phyloP scores from a whole-genome alignment of 2,113 vertebrate genomes.

The Silurus asotus region DNA sequence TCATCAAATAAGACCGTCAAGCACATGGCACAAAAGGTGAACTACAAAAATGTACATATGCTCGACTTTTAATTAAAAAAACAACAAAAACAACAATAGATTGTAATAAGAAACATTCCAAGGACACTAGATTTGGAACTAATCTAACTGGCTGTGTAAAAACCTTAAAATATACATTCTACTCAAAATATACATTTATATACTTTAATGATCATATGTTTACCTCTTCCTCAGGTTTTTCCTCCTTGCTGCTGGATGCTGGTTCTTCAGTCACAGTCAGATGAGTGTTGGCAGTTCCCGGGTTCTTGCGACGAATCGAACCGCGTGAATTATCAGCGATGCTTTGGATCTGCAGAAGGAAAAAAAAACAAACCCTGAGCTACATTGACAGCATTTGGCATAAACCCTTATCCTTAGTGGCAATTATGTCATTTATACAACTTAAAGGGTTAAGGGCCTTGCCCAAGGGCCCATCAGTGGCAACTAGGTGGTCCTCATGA shows the following conservation, averaged over 20 bases:
- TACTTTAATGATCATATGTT: background rate
- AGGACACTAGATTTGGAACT: no score
- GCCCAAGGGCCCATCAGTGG: no score
- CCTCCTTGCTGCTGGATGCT: constrained; percentile 82
- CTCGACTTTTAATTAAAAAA: background rate
- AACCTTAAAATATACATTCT: background rate
- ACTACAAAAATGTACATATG: background rate
- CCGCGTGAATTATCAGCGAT: constrained; percentile 94
- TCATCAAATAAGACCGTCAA: background rate
- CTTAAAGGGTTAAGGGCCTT: no score
- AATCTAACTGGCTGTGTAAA: background rate
- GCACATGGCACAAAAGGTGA: background rate
- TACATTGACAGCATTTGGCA: no score
- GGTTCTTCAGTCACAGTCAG: constrained; percentile 87
- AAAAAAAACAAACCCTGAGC: background rate
- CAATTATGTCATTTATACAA: no score
- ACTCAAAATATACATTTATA: no score
- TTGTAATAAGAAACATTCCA: no score
- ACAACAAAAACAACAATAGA: background rate
- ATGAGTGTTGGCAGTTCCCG: constrained; percentile 82
- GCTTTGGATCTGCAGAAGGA: constrained; percentile 86
- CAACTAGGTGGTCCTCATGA: no score
- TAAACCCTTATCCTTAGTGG: no score
- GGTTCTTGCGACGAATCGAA: constrained; percentile 95
- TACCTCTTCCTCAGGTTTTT: constrained; percentile 96